Evolutionary conservation across 2,888 invertebrate species (phyloP), one percentile per base, ranked within the genome.

Genomic region (Pachliopta kotzebuea): DNA sequence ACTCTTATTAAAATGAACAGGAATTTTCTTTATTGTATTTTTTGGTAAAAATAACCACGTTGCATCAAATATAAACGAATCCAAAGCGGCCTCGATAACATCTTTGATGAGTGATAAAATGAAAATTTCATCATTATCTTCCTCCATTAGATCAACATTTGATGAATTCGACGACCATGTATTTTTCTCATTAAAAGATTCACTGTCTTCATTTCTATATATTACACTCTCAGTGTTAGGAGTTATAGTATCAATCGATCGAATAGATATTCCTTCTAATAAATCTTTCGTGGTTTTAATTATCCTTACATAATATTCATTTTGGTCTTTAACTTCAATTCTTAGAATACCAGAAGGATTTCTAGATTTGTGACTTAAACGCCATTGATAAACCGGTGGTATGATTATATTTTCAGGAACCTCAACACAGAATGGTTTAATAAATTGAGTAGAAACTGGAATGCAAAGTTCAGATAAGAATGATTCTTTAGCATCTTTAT

Each of bases 301-400:
- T 62, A 90, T 75, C 68, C 78, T 79, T 55, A 90, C 67, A 71
- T 86, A 88, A 14, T 64, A 65, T 31, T 62, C 59, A 64, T 69
- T 72, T n/a, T 78, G 66, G 70, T 80, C 80, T 23, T 74, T 68
- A 42, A 77, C 71, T 45, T 70, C 64, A 65, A 88, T 70, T 50
- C 73, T 74, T 21, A 87, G 54, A 29, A 63, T 56, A 53, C 77
- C 78, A 63, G 69, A 74, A 49, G 87, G 84, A 74, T 79, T 81
- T 14, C 74, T 75, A 60, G 56, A 65, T 26, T 75, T 72, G 23
- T 65, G 67, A 68, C 77, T 79, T 37, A 89, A 68, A 52, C 85
- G 84, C 90, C 89, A 90, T 20, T 75, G 65, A 71, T 86, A 88
- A 52, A 76, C 72, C 4, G 90, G 75, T 18, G 81, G 76, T 63